These are phyloP conservation scores for Metopia argyrocephala DNA, from an alignment of 2,888 invertebrate species.

Conservation along the genomic window DNA sequence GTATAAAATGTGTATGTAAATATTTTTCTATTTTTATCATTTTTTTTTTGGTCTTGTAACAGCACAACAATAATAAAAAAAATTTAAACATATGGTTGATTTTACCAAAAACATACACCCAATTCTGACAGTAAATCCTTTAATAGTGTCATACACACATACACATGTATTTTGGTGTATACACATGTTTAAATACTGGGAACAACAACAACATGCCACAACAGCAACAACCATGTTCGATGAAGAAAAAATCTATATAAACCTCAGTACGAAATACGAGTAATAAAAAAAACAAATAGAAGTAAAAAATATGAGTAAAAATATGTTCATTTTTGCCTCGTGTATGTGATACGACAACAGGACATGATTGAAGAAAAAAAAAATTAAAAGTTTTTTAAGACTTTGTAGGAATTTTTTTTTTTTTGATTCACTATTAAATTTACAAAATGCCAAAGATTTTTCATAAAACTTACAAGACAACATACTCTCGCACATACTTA, in stretches of 20 bases:
- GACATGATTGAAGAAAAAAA: slow-evolving; percentile 24
- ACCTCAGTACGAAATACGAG: not conserved
- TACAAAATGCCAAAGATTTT: slow-evolving; percentile 54
- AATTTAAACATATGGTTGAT: slow-evolving; percentile 50
- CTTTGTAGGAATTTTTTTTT: slow-evolving; percentile 22
- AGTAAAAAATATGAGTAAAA: slow-evolving; percentile 4
- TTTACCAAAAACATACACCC: slow-evolving; percentile 1
- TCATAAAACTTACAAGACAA: slow-evolving; percentile 30
- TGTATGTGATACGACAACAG: slow-evolving; percentile 8
- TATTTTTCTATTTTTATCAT: not conserved
- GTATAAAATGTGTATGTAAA: not conserved
- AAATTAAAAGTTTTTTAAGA: slow-evolving; percentile 25
- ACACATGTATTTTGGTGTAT: not conserved
- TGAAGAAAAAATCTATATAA: not conserved
- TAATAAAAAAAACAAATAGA: not conserved
- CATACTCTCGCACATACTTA: slow-evolving; percentile 20
- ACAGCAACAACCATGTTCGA: slow-evolving; percentile 20
- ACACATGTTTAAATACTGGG: not conserved
- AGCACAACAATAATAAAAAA: slow-evolving; percentile 9
- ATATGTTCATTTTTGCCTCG: slow-evolving; percentile 23
- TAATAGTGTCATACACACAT: not conserved
- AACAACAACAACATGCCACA: slow-evolving; percentile 26
- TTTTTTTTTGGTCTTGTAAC: not conserved
- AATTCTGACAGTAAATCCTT: not conserved
- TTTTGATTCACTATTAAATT: slow-evolving; percentile 29